Evolutionary conservation across 2,888 invertebrate genomes (phyloP).

Genomic region (Fissipunctia ypsillon): DNA sequence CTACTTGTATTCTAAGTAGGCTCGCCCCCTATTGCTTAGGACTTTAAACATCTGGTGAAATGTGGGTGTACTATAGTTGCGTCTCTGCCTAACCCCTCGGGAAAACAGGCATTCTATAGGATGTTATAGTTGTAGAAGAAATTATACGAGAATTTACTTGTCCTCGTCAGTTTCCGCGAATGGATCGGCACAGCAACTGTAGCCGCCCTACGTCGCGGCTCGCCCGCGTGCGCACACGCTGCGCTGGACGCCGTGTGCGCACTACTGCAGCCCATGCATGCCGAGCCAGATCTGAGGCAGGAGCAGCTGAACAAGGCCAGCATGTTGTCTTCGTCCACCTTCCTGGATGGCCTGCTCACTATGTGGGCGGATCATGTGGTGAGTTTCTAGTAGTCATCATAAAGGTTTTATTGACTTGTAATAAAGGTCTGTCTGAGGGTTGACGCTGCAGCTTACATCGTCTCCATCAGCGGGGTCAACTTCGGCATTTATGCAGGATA

Average conservation of each 20-base stretch:
- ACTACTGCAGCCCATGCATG: slow-evolving; percentile 99
- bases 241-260: slow-evolving; percentile 99
- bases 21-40: no score
- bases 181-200: slow-evolving; percentile 98
- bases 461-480: no score
- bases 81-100: no score
- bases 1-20: no score
- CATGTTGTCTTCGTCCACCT: slow-evolving; percentile 96
- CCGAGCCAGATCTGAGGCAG: slow-evolving; percentile 98
- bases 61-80: no score
- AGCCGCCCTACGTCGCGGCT: slow-evolving; percentile 95
- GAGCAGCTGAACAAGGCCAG: slow-evolving; percentile 99
- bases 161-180: slow-evolving; percentile 95
- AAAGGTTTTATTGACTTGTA: no score
- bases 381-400: slow-evolving; percentile 1
- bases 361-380: slow-evolving; percentile 99
- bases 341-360: slow-evolving; percentile 97
- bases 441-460: no score
- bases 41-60: no score
- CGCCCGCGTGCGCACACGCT: slow-evolving; percentile 97
- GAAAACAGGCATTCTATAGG: no score
- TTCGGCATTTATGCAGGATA: no score
- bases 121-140: no score
- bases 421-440: no score
- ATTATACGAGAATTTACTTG: not conserved